Percentiles rank a stretch among this genome's conserved stretches.
Evolutionary conservation across 2,888 invertebrate species (phyloP).

Genomic region (Ferdinandea cuprea): DNA sequence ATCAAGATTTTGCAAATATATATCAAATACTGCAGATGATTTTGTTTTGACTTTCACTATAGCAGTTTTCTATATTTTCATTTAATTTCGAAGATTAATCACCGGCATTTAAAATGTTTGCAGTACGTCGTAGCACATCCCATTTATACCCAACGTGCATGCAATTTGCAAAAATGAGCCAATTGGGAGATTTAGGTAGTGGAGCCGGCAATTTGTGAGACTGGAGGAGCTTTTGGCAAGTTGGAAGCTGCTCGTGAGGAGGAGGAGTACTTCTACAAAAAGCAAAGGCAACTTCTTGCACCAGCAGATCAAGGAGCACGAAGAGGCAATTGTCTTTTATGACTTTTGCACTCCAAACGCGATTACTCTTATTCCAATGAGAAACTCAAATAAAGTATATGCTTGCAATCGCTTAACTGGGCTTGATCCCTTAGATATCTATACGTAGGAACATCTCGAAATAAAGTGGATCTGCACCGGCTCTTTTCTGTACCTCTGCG

Average conservation of each 20-base stretch:
- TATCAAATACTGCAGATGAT: too few relatives aligned
- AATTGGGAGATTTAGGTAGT: slow-evolving; percentile 88
- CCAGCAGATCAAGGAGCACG: slow-evolving; percentile 93
- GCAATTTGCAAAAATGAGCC: slow-evolving; percentile 81
- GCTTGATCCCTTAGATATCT: too few relatives aligned
- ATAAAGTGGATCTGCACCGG: too few relatives aligned
- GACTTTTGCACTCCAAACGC: slow-evolving; percentile 56
- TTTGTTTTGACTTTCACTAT: too few relatives aligned
- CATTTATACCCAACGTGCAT: slow-evolving; percentile 79
- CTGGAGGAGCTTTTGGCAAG: slow-evolving; percentile 95
- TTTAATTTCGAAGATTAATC: slow-evolving; percentile 56
- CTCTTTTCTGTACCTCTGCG: too few relatives aligned
- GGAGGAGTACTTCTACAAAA: slow-evolving; percentile 93
- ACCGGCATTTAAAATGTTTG: slow-evolving; percentile 78
- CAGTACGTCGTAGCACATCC: slow-evolving; percentile 77
- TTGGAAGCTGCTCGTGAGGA: slow-evolving; percentile 95
- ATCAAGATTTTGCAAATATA: too few relatives aligned
- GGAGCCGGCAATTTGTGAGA: slow-evolving; percentile 94
- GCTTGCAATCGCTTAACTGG: too few relatives aligned
- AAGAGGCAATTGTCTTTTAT: slow-evolving; percentile 86
- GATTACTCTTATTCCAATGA: slow-evolving; percentile 45
- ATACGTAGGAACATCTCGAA: too few relatives aligned
- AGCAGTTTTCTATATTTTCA: too few relatives aligned
- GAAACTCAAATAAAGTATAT: slow-evolving; percentile 31
- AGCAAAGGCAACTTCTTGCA: slow-evolving; percentile 93